Evolutionary conservation across 2,797 vertebrate genomes (phyloP).

Genomic region (Malacoctenus gilli): DNA sequence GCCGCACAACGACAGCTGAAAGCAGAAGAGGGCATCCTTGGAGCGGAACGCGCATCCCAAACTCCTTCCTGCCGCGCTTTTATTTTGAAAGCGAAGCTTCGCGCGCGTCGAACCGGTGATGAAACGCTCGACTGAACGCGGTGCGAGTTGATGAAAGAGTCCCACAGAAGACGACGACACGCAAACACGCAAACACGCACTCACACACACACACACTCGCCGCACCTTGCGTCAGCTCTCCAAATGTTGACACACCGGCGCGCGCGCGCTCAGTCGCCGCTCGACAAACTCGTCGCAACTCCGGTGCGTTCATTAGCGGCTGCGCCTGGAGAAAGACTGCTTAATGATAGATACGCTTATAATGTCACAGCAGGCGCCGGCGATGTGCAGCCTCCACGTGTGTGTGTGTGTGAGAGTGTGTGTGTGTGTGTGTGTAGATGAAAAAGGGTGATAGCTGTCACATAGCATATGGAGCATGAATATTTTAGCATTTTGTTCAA

Average conservation of each 20-base stretch:
- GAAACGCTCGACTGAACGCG: too few relatives aligned
- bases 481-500: constrained; percentile 51
- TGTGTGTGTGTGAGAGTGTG: constrained; percentile 9
- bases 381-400: constrained; percentile 9
- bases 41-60: too few relatives aligned
- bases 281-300: constrained; percentile 27
- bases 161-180: too few relatives aligned
- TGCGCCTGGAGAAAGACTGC: constrained; percentile 40
- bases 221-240: constrained; percentile 29
- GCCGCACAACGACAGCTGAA: too few relatives aligned
- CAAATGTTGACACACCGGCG: constrained; percentile 31
- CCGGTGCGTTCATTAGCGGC: constrained; percentile 33
- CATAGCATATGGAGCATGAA: constrained; percentile 52
- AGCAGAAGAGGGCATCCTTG: too few relatives aligned
- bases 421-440: constrained; percentile 12
- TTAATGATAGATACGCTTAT: constrained; percentile 50
- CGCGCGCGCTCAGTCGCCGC: not conserved
- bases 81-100: too few relatives aligned
- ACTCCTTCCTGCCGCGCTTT: too few relatives aligned
- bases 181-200: constrained; percentile 5
- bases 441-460: constrained; percentile 20
- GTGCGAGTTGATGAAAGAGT: too few relatives aligned
- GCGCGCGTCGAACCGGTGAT: too few relatives aligned
- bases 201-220: constrained; percentile 5
- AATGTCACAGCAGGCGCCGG: constrained; percentile 45